Evolutionary conservation across 2,113 vertebrate species (phyloP).

Genomic region (Salvelinus alpinus): DNA sequence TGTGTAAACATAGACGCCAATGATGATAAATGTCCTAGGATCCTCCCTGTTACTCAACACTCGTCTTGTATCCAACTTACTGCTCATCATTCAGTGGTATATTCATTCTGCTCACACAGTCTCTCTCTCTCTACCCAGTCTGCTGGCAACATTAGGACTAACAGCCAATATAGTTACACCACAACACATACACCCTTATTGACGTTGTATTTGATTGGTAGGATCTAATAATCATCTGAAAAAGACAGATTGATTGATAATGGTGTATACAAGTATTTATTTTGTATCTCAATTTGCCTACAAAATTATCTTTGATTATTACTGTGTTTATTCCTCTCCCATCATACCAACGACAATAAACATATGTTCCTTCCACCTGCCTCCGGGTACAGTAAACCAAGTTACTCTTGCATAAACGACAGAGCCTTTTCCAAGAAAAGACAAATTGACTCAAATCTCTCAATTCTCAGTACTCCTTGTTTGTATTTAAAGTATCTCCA

Average conservation of each 20-base stretch:
- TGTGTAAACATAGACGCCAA: constrained; percentile 56
- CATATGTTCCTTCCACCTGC: background rate
- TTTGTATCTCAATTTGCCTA: background rate
- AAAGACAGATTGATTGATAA: background rate
- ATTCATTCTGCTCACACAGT: constrained; percentile 40
- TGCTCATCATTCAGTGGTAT: constrained; percentile 39
- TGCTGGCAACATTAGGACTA: background rate
- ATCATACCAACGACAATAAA: background rate
- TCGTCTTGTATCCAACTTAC: constrained; percentile 13
- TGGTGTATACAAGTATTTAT: background rate
- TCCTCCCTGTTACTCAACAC: constrained; percentile 39
- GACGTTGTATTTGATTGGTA: background rate
- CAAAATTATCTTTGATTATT: background rate
- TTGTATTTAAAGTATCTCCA: background rate
- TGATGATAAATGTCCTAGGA: constrained; percentile 56
- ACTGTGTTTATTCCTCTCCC: background rate
- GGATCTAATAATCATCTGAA: background rate
- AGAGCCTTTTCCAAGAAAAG: background rate
- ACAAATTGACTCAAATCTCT: background rate
- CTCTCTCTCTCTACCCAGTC: background rate
- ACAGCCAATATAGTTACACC: background rate
- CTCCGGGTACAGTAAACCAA: background rate
- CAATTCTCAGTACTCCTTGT: background rate
- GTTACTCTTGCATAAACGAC: background rate
- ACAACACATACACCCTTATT: background rate